Evolutionary conservation across 2,888 invertebrate species (phyloP).

Genomic region (Galeruca laticollis): DNA sequence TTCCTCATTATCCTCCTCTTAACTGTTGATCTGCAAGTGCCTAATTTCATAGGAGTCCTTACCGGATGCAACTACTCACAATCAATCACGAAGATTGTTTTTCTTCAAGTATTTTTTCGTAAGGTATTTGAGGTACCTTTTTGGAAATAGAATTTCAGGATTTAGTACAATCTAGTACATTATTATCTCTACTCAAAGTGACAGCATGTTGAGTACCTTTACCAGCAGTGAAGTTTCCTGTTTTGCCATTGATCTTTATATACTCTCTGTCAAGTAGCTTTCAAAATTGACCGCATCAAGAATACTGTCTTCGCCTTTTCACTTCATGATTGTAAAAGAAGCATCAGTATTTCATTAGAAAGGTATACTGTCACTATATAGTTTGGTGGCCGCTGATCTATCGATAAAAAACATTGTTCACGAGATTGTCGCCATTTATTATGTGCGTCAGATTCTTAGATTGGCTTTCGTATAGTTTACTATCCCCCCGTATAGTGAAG

Average conservation of each 20-base stretch:
- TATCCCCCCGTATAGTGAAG: too few species aligned
- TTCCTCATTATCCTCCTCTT: conserved; percentile 83
- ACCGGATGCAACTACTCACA: conserved; percentile 96
- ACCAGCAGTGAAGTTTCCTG: conserved; percentile 86
- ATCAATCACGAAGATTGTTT: conserved; percentile 98
- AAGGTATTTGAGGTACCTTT: conserved; percentile 94
- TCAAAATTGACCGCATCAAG: too few species aligned
- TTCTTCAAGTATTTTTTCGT: conserved; percentile 99
- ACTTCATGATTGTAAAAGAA: too few species aligned
- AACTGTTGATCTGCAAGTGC: conserved; percentile 97
- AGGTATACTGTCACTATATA: too few species aligned
- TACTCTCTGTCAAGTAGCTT: conserved; percentile 87
- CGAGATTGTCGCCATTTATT: too few species aligned
- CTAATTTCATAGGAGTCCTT: conserved; percentile 98
- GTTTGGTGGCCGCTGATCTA: too few species aligned
- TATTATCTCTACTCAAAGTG: conserved; percentile 87
- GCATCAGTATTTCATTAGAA: too few species aligned
- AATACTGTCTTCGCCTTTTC: too few species aligned
- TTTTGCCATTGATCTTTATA: conserved; percentile 98
- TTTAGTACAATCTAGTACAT: conserved; percentile 89
- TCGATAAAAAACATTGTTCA: too few species aligned
- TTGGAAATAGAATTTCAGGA: conserved; percentile 86
- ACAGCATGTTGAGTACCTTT: conserved; percentile 76
- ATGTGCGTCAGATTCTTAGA: too few species aligned
- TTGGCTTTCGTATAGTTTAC: too few species aligned